Base-by-base conservation (phyloP, 2,888 invertebrate genomes). In the Pyrrhia umbra region DNA sequence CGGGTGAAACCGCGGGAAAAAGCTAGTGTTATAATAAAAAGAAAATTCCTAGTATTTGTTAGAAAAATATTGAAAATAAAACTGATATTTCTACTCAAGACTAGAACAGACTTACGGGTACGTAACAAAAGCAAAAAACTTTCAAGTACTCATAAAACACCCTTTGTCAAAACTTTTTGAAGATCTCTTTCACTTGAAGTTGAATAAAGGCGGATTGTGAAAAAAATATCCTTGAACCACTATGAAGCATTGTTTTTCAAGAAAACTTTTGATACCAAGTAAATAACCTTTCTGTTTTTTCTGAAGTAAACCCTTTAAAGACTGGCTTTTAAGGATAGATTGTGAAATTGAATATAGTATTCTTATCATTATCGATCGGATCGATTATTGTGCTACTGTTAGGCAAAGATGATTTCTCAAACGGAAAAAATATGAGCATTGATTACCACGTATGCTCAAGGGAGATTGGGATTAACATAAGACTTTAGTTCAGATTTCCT, bases 121-220 rank as follows among this genome's bases (percentile, higher is more conserved):
- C 40, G 20, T 20, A 43, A 43, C 39, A 68, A 69, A 57, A 13
- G 10, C 15, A 25, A 55, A 49, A 34, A 40, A 27, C 23, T 51
- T 42, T 16, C 21, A 56, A 52, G 40, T 37, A 54, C 30, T 45
- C 52, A 42, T 55, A 50, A 56, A 39, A 51, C 57, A 46, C n/a
- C 52, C 54, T 77, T 60, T 71, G 77, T 57, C 47, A 60, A 73
- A 73, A 43, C 21, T 72, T 34, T 65, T 47, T 43, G 6, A 45
- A 57, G 43, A 56, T 39, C 50, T 51, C 30, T 57, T 61, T 43
- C 39, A 40, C 27, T 39, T 40, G 9, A 56, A 42, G 18, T 39
- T 27, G 25, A 57, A 43, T 40, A 42, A 23, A 66, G 20, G 15
- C 74, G 20, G 4, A 25, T 34, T 67, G 21, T 39, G 8, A 13